Conservation (phyloP, 2,888 invertebrate species). For the Alloscopus bannaensis region DNA sequence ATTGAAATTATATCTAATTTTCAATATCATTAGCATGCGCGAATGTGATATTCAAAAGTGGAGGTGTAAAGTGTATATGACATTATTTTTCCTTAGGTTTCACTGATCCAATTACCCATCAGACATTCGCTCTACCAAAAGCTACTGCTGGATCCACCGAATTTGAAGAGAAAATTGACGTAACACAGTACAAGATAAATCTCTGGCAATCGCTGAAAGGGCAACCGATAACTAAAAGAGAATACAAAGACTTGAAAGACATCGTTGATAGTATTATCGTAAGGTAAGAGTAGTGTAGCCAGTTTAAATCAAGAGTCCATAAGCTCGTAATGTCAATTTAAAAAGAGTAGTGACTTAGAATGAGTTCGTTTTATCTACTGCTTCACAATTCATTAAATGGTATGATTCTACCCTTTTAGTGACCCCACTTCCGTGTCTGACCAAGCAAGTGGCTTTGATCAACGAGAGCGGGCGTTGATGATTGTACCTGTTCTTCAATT, state of each 20-base stretch:
- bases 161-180: slow-evolving; percentile 52
- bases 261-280: slow-evolving; percentile 46
- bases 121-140: slow-evolving; percentile 49
- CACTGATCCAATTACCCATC: slow-evolving; percentile 16
- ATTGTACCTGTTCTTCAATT: slow-evolving; percentile 63
- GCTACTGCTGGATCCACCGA: slow-evolving; percentile 30
- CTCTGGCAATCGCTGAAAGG: slow-evolving; percentile 65
- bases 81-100: slow-evolving; percentile 30
- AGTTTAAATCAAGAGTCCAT: too few relatives aligned
- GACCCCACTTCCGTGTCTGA: slow-evolving; percentile 10
- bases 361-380: too few relatives aligned
- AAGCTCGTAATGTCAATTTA: too few relatives aligned
- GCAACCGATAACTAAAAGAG: slow-evolving; percentile 43
- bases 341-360: too few relatives aligned
- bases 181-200: slow-evolving; percentile 58
- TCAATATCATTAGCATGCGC: not conserved
- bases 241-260: slow-evolving; percentile 46
- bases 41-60: not conserved
- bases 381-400: too few relatives aligned
- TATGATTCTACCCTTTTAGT: too few relatives aligned
- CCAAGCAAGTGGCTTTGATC: not conserved
- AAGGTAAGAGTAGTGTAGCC: not conserved
- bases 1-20: slow-evolving; percentile 6
- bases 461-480: slow-evolving; percentile 36
- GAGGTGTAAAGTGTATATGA: too few relatives aligned